Conservation (phyloP, 2,113 vertebrate species). For the Antigone vipio region DNA sequence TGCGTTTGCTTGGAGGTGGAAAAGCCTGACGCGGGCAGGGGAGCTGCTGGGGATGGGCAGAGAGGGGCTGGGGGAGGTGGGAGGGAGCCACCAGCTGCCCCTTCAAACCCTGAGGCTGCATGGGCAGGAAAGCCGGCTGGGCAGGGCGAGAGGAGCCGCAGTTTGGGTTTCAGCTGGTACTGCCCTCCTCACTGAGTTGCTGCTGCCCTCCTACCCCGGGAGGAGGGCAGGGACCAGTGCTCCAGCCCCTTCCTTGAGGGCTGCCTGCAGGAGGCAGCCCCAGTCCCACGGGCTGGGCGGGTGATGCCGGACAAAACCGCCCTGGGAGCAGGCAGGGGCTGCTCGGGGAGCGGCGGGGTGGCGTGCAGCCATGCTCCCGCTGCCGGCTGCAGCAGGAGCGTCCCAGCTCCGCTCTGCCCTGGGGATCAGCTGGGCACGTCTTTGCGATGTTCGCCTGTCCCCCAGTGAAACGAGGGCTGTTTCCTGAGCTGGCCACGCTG, state of each 20-base stretch:
- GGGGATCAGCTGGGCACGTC: too few relatives aligned
- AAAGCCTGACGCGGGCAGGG: not conserved
- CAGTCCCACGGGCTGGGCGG: accelerated
- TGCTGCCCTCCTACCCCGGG: not conserved
- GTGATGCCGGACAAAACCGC: accelerated
- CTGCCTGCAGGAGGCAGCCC: not conserved
- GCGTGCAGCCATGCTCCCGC: not conserved
- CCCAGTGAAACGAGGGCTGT: not conserved
- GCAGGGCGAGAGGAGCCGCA: not conserved
- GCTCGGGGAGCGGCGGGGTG: accelerated
- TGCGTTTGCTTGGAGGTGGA: not conserved
- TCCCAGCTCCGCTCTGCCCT: not conserved
- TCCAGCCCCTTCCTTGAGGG: not conserved
- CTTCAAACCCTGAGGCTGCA: not conserved
- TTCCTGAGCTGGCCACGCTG: not conserved
- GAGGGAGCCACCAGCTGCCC: not conserved
- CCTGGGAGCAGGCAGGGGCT: not conserved
- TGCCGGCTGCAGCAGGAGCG: accelerated
- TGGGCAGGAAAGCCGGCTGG: not conserved
- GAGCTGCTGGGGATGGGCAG: not conserved
- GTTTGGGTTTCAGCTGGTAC: not conserved
- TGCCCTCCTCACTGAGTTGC: not conserved
- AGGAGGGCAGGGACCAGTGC: not conserved
- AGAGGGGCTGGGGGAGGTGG: too few relatives aligned
- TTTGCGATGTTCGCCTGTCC: not conserved